phyloP scores from a whole-genome alignment of 1,140 invertebrate genomes.

The Ceratosolen solmsi region DNA sequence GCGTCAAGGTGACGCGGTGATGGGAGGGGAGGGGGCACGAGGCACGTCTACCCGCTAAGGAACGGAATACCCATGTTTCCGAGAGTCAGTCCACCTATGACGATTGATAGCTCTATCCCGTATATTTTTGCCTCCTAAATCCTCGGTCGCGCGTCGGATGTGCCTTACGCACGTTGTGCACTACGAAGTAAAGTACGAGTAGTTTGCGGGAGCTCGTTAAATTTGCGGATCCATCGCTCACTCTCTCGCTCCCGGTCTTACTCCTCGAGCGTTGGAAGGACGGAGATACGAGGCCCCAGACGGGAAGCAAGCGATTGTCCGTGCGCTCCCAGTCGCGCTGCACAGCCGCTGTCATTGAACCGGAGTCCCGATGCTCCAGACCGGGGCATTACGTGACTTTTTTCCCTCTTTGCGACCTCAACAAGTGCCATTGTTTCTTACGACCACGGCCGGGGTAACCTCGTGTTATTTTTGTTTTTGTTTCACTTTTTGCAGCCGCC shows the following conservation, averaged over 20 bases:
- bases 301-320: constrained; percentile 44
- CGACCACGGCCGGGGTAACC: constrained; percentile 15
- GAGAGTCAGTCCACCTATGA: constrained; percentile 1
- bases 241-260: constrained; percentile 12
- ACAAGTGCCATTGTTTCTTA: constrained; percentile 49
- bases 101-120: neutral
- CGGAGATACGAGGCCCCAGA: constrained; percentile 33
- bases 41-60: neutral
- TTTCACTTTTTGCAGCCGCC: neutral
- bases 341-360: constrained; percentile 24
- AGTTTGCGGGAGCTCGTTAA: constrained; percentile 12
- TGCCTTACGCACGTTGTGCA: neutral
- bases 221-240: neutral
- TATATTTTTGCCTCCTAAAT: neutral
- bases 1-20: no score
- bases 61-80: neutral
- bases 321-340: neutral
- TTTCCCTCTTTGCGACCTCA: constrained; percentile 8
- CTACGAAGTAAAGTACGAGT: constrained; percentile 1
- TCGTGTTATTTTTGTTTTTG: constrained; percentile 13
- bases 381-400: constrained; percentile 39
- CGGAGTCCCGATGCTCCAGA: constrained; percentile 18
- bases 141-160: neutral
- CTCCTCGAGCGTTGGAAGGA: neutral
- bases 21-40: no score